These are phyloP conservation scores for Pitangus sulphuratus DNA, from an alignment of 2,797 vertebrate species.

Conservation along the genomic window DNA sequence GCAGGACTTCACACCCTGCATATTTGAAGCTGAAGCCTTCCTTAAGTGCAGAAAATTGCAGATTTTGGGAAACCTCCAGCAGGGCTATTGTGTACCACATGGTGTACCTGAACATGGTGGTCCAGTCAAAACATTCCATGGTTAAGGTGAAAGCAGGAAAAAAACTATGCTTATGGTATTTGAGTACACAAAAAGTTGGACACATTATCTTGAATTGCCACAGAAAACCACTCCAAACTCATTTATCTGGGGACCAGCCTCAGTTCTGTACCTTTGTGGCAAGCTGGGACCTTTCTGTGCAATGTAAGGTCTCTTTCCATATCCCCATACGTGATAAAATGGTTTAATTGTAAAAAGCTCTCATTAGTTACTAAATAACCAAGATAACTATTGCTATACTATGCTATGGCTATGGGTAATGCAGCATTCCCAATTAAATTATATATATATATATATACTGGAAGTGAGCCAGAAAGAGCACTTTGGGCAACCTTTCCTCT, in stretches of 20 bases:
- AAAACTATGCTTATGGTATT: neutral
- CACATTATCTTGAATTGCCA: neutral
- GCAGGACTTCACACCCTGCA: neutral
- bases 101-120: neutral
- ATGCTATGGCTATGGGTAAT: neutral
- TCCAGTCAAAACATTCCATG: neutral
- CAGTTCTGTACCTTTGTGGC: neutral
- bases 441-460: neutral
- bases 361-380: neutral
- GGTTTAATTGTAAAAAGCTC: neutral
- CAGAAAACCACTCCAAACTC: neutral
- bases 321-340: neutral
- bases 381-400: neutral
- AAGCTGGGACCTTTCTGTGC: neutral
- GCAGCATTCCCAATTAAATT: neutral
- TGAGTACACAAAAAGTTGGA: neutral
- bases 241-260: neutral
- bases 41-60: neutral
- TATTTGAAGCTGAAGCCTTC: neutral
- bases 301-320: neutral
- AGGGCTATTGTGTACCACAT: neutral
- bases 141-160: neutral
- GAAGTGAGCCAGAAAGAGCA: neutral
- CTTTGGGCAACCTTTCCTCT: neutral
- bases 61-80: neutral